Conservation (phyloP, 2,797 vertebrate genomes). For the Premnoplex brunnescens region DNA sequence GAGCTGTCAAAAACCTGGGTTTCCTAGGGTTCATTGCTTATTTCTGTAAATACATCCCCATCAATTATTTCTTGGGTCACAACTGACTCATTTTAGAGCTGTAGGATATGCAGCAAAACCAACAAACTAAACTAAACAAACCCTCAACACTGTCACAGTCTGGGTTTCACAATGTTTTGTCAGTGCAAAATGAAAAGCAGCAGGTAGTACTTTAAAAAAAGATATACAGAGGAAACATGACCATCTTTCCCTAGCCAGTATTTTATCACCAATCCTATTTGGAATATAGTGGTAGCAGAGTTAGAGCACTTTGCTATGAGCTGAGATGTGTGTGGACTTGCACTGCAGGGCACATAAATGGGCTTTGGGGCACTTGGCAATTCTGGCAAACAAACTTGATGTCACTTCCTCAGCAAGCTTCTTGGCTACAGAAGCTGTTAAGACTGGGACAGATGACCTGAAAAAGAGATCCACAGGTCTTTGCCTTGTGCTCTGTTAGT, state of each 20-base stretch:
- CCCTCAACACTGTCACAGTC: not conserved
- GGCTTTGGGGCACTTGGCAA: not conserved
- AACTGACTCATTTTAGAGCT: constrained; percentile 2
- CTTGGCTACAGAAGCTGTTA: not conserved
- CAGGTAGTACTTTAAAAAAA: not conserved
- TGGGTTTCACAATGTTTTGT: not conserved
- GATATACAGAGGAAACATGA: not conserved
- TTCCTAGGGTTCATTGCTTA: constrained; percentile 56
- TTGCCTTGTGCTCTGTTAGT: not conserved
- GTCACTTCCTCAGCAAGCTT: not conserved
- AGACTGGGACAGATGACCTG: not conserved
- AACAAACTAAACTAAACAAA: not conserved
- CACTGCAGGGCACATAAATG: not conserved
- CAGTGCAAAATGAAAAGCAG: not conserved
- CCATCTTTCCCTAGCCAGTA: not conserved
- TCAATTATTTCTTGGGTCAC: constrained; percentile 29
- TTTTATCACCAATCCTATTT: not conserved
- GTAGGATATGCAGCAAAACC: not conserved
- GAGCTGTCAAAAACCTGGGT: constrained; percentile 36
- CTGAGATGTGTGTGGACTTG: not conserved
- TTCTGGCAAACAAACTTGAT: not conserved
- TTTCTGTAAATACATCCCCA: constrained; percentile 40
- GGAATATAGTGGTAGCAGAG: not conserved
- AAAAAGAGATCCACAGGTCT: not conserved
- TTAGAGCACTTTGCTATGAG: not conserved